Base-by-base conservation (phyloP, 2,888 invertebrate species). In the Xestobium rufovillosum region DNA sequence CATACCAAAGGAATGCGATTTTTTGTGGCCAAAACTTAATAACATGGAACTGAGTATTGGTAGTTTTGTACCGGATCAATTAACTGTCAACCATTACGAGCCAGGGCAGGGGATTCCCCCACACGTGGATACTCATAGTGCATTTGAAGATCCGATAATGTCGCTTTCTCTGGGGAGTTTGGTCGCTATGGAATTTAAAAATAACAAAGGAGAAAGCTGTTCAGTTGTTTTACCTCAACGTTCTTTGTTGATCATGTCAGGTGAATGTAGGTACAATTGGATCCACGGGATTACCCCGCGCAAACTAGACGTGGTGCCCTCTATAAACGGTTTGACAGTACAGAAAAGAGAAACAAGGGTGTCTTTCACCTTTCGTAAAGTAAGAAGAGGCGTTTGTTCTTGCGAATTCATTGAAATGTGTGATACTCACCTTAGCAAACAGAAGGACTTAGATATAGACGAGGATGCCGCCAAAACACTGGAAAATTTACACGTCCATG, bases 91-190 rank as follows among this genome's bases (percentile, higher is more conserved):
- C 61, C 75, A 76, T 52, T 92, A 92, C 63, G 63, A 70, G 39
- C 82, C 88, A 29, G 91, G 92, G 9, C 89, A 91, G 71, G 90
- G 92, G 25, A 97, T 98, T 59, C 96, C 97, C 17, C 76, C 84
- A 0, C 97, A 98, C 65, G 80, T 94, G 12, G 97, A 98, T 60
- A 94, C 90, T 0, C 94, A 95, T 59, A 91, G 91, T 62, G 85
- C 91, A 1, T 98, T 97, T 66, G 83, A 86, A 47, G 83, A 83
- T 55, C 84, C 83, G 2, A 85, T 97, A 43, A 59, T 95, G 14
- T 90, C 92, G 0, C 60, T 97, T 0, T 95, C 94, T 2, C 69
- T 95, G 10, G 80, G 83, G 3, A 80, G 88, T 1, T 72, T 81
- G 38, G 76, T 86, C 34, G 74, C 91, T 1, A 95, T 96, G 92